A percentile compares a stretch with the other conserved stretches of the same genome.
Evolutionary conservation across 2,888 invertebrate genomes (phyloP).

Genomic region (Uloborus plumipes): DNA sequence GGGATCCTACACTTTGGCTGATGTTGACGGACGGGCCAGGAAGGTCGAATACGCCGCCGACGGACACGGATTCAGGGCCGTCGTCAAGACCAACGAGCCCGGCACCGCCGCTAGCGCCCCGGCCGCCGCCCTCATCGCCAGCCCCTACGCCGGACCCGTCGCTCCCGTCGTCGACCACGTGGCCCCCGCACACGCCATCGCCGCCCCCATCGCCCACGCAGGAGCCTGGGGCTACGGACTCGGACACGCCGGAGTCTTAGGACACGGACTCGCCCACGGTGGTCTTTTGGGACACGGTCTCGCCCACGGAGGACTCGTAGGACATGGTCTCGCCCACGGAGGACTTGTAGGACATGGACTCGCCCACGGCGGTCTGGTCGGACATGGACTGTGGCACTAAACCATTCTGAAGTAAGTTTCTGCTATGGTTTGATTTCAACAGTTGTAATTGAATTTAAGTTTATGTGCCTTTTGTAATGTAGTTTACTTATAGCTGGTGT

Average conservation of each 20-base stretch:
- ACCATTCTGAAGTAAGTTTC: too few species aligned
- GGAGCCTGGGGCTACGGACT: neutral
- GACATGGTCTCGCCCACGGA: neutral
- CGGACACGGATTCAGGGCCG: constrained; percentile 39
- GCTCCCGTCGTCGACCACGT: constrained; percentile 14
- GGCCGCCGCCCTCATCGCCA: constrained; percentile 13
- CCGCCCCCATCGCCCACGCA: constrained; percentile 17
- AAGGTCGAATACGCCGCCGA: constrained; percentile 61
- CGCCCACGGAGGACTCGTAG: neutral
- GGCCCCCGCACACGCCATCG: constrained; percentile 8
- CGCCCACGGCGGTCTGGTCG: neutral
- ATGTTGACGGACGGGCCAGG: constrained; percentile 58
- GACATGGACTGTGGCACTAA: too few species aligned
- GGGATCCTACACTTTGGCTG: constrained; percentile 63
- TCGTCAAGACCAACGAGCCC: constrained; percentile 51
- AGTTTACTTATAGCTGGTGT: too few species aligned
- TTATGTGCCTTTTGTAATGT: too few species aligned
- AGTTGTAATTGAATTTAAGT: too few species aligned
- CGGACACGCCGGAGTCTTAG: constrained; percentile 11
- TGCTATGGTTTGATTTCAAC: too few species aligned
- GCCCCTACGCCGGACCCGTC: constrained; percentile 22
- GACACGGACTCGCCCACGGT: constrained; percentile 3
- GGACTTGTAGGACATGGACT: neutral
- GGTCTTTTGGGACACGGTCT: neutral
- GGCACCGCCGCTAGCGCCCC: constrained; percentile 46